Evolutionary conservation across 1,140 invertebrate species (phyloP), one percentile per base, ranked within the genome.

Genomic region (Caenorhabditis inopinata): DNA sequence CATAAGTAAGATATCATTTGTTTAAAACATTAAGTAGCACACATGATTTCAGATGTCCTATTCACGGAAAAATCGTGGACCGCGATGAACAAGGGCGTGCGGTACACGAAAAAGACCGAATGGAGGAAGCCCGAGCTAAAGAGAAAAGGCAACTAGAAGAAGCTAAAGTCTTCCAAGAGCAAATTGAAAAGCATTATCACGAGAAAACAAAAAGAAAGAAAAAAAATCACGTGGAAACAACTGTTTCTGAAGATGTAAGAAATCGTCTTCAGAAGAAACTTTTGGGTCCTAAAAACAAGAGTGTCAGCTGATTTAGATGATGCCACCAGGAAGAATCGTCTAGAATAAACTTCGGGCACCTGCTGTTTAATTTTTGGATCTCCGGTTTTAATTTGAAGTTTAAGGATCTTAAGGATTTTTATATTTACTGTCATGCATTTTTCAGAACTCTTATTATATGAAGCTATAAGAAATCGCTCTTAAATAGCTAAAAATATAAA

Each of bases 241-340:
- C 38, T 18, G 16, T 32, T 12, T 25, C 32, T 11, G 18, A 35
- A 68, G 73, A 42, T 45, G 53, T 81, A 9, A 51, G 80, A 25
- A 53, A 76, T 21, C 49, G 80, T 23, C 75, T 81, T 35, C 29
- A 81, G 53, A 77, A 62, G 53, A 81, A 81, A 21, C 74, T 81
- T 1, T 25, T 81, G 9, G 75, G 78, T 48, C 51, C 35, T n/a
- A 46, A 51, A 45, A 46, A 74, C 7, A 47, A 35, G 80, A 5
- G 62, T 81, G 11, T 77, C 74, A 6, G 80, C 46, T 2, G 62
- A 51, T 35, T 25, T 81, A 35, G 76, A 81, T 18, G 47, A 5
- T 27, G n/a, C 53, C 1, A 18, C 25, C 29, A 81, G 29, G 35
- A 75, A 42, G 14, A 42, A 51, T 4, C 48, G 51, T n/a, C 23